These are phyloP conservation scores for Chlorops oryzae DNA, from an alignment of 1,140 invertebrate genomes.

Conservation along the genomic window DNA sequence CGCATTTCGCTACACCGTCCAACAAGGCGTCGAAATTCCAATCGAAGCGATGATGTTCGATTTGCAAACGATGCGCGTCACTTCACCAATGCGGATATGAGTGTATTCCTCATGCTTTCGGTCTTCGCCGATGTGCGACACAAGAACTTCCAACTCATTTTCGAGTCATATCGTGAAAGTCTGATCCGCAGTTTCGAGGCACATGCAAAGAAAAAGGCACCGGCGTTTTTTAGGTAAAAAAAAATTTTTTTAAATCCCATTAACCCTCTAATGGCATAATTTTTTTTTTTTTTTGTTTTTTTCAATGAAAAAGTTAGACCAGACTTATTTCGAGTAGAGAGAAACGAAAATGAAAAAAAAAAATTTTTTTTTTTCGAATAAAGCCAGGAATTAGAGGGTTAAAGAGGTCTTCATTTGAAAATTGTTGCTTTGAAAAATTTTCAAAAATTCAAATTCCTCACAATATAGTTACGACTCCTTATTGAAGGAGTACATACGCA, in stretches of 20 bases:
- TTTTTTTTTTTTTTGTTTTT: not conserved
- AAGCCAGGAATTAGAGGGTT: too few species aligned
- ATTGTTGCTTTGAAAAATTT: too few species aligned
- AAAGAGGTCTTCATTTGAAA: too few species aligned
- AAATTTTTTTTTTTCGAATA: too few species aligned
- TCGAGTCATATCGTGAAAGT: constrained; percentile 28
- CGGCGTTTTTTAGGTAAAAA: constrained; percentile 31
- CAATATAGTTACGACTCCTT: constrained; percentile 23
- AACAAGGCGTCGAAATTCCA: constrained; percentile 18
- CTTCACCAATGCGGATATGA: constrained; percentile 42
- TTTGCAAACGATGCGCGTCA: constrained; percentile 37
- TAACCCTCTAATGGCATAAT: not conserved
- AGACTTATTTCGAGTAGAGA: too few species aligned
- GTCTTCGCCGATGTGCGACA: constrained; percentile 27
- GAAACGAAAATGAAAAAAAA: too few species aligned
- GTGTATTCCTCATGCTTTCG: constrained; percentile 30
- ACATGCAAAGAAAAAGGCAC: constrained; percentile 16
- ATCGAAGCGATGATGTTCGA: constrained; percentile 43
- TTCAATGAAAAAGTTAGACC: too few species aligned
- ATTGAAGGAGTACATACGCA: constrained; percentile 32
- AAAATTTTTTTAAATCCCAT: not conserved
- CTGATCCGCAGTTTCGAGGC: constrained; percentile 20
- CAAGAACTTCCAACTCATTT: constrained; percentile 31
- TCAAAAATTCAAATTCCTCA: too few species aligned
- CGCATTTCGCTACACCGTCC: constrained; percentile 27